These are phyloP conservation scores for Protobothrops flavoviridis DNA, from an alignment of 2,113 vertebrate genomes.

Conservation along the genomic window DNA sequence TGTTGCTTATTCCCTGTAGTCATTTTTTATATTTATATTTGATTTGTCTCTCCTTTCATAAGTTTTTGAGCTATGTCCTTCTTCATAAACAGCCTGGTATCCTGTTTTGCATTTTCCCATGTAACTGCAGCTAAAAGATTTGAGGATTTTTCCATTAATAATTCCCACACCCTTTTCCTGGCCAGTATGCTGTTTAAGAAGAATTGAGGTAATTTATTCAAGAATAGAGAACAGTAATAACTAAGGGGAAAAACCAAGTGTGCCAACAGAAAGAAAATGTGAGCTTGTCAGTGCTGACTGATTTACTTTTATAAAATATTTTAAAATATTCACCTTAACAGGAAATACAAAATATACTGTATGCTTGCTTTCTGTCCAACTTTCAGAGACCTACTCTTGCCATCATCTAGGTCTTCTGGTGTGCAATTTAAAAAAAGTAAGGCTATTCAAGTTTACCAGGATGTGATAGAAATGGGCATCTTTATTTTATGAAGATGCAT, in stretches of 20 bases:
- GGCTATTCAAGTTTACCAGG: neutral
- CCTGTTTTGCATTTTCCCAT: slow-evolving; percentile 59
- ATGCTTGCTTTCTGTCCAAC: neutral
- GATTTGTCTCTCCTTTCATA: slow-evolving; percentile 25
- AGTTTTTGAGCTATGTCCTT: slow-evolving; percentile 46
- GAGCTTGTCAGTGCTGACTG: neutral
- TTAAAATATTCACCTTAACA: fast-evolving
- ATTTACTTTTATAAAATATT: fast-evolving
- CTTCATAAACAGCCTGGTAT: slow-evolving; percentile 31
- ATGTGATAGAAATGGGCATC: neutral
- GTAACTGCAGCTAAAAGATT: slow-evolving; percentile 54
- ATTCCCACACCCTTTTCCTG: slow-evolving; percentile 64
- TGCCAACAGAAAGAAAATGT: neutral
- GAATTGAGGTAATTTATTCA: slow-evolving; percentile 70
- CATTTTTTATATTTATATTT: slow-evolving; percentile 40
- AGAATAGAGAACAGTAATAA: slow-evolving; percentile 38
- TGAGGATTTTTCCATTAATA: slow-evolving; percentile 70
- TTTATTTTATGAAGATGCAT: neutral
- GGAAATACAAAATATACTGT: neutral
- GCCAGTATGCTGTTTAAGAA: slow-evolving; percentile 55
- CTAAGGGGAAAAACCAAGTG: neutral
- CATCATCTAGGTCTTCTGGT: neutral
- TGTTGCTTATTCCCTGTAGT: slow-evolving; percentile 15
- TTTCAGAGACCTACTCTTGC: neutral
- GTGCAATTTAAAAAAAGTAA: neutral